Percentiles rank a stretch among this genome's conserved stretches.
These are phyloP conservation scores for Hemaris fuciformis DNA, from an alignment of 2,888 invertebrate species.

Conservation along the genomic window DNA sequence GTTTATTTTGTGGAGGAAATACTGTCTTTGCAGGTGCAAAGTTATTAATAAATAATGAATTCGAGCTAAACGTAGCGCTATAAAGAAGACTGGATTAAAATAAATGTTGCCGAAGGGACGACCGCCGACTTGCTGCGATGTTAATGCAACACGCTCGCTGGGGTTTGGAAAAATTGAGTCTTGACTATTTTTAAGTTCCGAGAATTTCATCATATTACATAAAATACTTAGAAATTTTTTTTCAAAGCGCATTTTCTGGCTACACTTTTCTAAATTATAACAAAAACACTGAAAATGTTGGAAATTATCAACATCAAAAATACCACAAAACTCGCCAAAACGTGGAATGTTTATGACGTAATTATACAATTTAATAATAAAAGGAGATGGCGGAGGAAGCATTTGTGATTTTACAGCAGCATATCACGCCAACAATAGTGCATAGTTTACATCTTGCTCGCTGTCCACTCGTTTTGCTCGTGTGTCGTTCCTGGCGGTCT, in stretches of 20 bases:
- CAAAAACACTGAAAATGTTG: no score
- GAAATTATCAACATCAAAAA: neutral
- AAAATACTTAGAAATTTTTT: neutral
- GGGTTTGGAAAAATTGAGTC: neutral
- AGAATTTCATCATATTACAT: neutral
- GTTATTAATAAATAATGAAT: slow-evolving; percentile 48
- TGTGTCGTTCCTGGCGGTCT: slow-evolving; percentile 68
- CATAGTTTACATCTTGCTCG: slow-evolving; percentile 44
- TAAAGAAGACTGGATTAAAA: slow-evolving; percentile 47
- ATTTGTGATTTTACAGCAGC: slow-evolving; percentile 61
- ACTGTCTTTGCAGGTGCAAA: slow-evolving; percentile 38
- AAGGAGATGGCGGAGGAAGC: slow-evolving; percentile 50
- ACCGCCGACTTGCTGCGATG: slow-evolving; percentile 26
- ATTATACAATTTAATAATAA: slow-evolving; percentile 62
- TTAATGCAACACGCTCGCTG: neutral
- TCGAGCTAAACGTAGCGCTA: slow-evolving; percentile 36
- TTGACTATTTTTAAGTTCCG: neutral
- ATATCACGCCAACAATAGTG: slow-evolving; percentile 75
- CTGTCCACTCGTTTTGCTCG: slow-evolving; percentile 63
- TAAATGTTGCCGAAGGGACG: slow-evolving; percentile 45
- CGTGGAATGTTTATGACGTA: slow-evolving; percentile 58
- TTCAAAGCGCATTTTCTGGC: no score
- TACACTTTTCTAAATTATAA: no score
- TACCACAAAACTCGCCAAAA: no score
- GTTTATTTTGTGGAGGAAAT: slow-evolving; percentile 27